Base-by-base conservation (phyloP, 2,888 invertebrate genomes). In the Brenthis ino region DNA sequence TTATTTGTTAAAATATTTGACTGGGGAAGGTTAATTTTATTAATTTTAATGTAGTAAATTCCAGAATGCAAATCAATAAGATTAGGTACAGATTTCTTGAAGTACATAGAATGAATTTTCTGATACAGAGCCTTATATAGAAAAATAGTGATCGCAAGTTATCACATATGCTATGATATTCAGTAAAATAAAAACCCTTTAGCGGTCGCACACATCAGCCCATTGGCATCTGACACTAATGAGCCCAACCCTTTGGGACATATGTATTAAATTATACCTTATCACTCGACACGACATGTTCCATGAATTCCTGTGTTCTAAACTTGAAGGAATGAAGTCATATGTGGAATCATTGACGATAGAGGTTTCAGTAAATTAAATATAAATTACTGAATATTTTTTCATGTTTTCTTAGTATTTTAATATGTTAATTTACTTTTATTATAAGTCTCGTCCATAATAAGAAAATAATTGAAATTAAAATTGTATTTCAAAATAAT, bases 221-320 rank as follows among this genome's bases (percentile, higher is more conserved):
- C 71, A 75, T 53, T 51, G 80, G 77, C 83, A 82, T 84, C 80
- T 82, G 87, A 85, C 85, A 81, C 87, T 90, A 90, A 91, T 89
- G 89, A 89, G 85, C 75, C 72, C 79, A 87, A 88, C 89, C 91
- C 89, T 86, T 85, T 81, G 79, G 79, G 82, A 83, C 89, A 89
- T 84, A 88, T 88, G 86, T 82, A 83, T 81, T 77, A 86, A 89
- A 89, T 89, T 89, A 88, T 85, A 86, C 80, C 81, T 86, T 86
- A 86, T 84, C 87, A 82, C 79, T 82, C 80, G 76, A 79, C 82
- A 72, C 75, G 71, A 65, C 56, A 53, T 72, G 55, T 68, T 68
- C 64, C 37, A 28, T 43, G 53, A 64, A 68, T 56, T 51, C 54
- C 20, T 55, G 54, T 55, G 20, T 64, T 64, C 47, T 64, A 64